Base-by-base conservation (phyloP, 2,113 vertebrate species). In the Trematomus loennbergii region DNA sequence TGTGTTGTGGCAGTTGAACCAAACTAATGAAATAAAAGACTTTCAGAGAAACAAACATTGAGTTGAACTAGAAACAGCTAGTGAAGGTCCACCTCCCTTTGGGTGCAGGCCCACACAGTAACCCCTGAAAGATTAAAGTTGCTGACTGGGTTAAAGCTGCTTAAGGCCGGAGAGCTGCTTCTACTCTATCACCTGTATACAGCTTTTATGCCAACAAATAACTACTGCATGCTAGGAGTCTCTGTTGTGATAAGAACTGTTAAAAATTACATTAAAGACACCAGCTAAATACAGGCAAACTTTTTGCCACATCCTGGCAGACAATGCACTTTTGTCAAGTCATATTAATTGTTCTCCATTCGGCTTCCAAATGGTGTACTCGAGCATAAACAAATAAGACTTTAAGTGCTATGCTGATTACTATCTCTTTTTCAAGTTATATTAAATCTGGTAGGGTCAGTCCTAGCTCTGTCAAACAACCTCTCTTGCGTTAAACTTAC, bases 81-180 rank as follows among this genome's bases (percentile, higher is more conserved):
- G 17, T 40, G n/a, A 15, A 45, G 15, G 36, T 45, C 13, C 16
- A 77, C 12, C 9, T 67, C 40, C 18, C 16, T 59, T 59, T 60
- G 57, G 40, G 33, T 60, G 15, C 13, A 68, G 57, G 53, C 40
- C 72, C 40, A 78, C 79, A 40, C 62, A 70, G 77, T 67, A 58
- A 71, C 20, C 16, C 29, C 5, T 50, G 50, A 58, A 81, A 88
- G 90, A 93, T 94, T 91, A 93, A 79, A 69, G 63, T 80, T 16
- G 53, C 68, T 79, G 78, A 83, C 83, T 49, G 62, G 29, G 84
- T 78, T 81, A 92, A 94, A 93, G 88, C 92, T 86, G 79, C 88
- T 93, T 93, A 92, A 57, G 82, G 67, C 55, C 1, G 20, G 84
- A 82, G 80, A 90, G 88, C 77, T 85, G 87, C 83, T 66, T 84